Percentiles rank a stretch among this genome's conserved stretches.
These are phyloP conservation scores for Cynoglossus semilaevis DNA, from an alignment of 2,113 vertebrate genomes.

Conservation along the genomic window DNA sequence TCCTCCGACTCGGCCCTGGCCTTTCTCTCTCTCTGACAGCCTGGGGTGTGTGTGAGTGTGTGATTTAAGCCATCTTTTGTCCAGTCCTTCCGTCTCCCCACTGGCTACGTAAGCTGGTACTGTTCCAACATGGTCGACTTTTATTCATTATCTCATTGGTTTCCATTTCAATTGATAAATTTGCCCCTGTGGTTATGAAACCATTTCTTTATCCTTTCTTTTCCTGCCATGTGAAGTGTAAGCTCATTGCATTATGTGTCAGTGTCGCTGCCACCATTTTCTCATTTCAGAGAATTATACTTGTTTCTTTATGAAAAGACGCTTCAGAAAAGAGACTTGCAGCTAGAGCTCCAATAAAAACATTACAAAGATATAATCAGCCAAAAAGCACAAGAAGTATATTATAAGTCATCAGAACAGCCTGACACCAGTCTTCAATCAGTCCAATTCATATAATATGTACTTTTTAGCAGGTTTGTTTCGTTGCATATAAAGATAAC, in stretches of 20 bases:
- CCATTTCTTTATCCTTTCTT: constrained; percentile 4
- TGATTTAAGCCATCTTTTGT: constrained; percentile 48
- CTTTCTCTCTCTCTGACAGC: constrained; percentile 63
- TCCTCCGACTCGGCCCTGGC: constrained; percentile 71
- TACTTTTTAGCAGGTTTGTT: too few relatives aligned
- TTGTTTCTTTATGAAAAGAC: neutral
- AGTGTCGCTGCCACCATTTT: neutral
- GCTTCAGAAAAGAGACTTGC: neutral
- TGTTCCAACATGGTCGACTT: constrained; percentile 35
- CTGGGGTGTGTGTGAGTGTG: constrained; percentile 56
- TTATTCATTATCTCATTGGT: constrained; percentile 38
- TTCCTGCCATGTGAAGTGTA: constrained; percentile 8
- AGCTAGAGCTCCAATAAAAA: too few relatives aligned
- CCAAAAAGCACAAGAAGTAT: too few relatives aligned
- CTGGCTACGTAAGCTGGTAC: constrained; percentile 19
- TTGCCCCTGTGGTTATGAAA: constrained; percentile 23
- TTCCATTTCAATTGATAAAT: constrained; percentile 29
- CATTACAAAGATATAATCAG: too few relatives aligned
- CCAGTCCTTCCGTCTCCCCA: constrained; percentile 34
- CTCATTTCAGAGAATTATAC: constrained; percentile 31
- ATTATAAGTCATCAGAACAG: too few relatives aligned
- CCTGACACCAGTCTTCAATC: too few relatives aligned
- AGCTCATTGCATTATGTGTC: neutral
- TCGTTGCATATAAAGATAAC: too few relatives aligned
- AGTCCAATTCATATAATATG: too few relatives aligned